Evolutionary conservation across 2,113 vertebrate species (phyloP), one percentile per base, ranked within the genome.

Genomic region (Athene noctua): DNA sequence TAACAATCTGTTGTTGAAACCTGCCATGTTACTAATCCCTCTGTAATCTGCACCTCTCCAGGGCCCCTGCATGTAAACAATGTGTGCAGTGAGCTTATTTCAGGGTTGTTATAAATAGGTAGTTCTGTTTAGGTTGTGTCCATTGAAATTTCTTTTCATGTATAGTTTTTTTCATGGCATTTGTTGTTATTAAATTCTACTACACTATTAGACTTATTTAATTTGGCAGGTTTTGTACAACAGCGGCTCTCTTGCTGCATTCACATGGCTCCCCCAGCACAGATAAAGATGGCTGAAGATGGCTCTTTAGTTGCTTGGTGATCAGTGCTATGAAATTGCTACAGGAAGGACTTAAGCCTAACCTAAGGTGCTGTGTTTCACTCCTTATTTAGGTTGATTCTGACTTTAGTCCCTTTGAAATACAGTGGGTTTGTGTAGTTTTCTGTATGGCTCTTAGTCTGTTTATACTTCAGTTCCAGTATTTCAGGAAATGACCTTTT

Each of bases 121-220:
- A 38, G 42, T 73, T 42, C 59, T 95, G 46, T 81, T 78, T n/a
- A 54, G 72, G 19, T 77, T 93, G 26, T 63, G n/a, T 42, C 62
- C 12, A 13, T 2, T 65, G 25, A 78, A 19, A 5, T 34, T 49
- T 82, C 30, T 94, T 90, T 88, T 74, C 1, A 22, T 65, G 29
- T 92, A 20, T 27, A 52, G 13, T 78, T 80, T 70, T 73, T 91
- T 77, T 68, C 2, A 73, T 46, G 51, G 10, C 6, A 34, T 85
- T 49, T 86, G 6, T 86, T 85, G 22, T 63, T 92, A 84, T 91
- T 95, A 88, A 96, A 95, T 86, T 86, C 46, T 85, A 6, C 40
- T 72, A 36, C 2, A 0, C 6, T 80, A 5, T 66, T 55, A 40
- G 72, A 71, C 30, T 83, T 90, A n/a, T 6, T 75, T 83, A 54